Percentiles rank a stretch among this genome's conserved stretches.
phyloP scores from a whole-genome alignment of 2,113 vertebrate genomes.

The Protomyctophum bolini region DNA sequence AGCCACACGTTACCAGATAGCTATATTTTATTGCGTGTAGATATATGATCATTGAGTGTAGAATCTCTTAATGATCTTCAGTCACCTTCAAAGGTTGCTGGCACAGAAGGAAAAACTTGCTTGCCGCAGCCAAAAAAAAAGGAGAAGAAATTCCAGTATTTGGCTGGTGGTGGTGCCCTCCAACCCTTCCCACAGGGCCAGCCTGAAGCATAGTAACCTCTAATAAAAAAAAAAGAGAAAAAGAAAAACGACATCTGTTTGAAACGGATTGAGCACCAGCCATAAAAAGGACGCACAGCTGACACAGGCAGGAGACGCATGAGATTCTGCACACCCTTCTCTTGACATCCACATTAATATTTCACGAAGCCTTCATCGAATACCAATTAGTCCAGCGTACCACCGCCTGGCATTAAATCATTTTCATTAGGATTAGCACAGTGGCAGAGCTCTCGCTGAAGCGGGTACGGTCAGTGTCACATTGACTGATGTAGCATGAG shows the following conservation, averaged over 20 bases:
- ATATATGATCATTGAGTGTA: background rate
- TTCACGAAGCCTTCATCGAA: constrained; percentile 53
- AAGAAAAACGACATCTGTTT: constrained; percentile 58
- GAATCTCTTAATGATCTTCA: constrained; percentile 18
- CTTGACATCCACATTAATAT: constrained; percentile 60
- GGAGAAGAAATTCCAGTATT: constrained; percentile 24
- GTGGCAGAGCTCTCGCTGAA: constrained; percentile 40
- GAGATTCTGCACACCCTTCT: constrained; percentile 42
- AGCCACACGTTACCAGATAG: constrained; percentile 12
- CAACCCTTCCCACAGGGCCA: constrained; percentile 29
- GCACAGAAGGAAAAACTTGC: constrained; percentile 22
- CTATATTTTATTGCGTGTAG: constrained; percentile 4
- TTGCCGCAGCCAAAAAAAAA: constrained; percentile 34
- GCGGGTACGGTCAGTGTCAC: constrained; percentile 44
- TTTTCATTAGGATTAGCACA: constrained; percentile 33
- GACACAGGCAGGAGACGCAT: constrained; percentile 33
- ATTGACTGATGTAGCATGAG: constrained; percentile 60
- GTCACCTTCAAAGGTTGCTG: constrained; percentile 41
- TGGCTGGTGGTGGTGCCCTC: constrained; percentile 25
- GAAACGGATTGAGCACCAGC: constrained; percentile 61
- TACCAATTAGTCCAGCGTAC: constrained; percentile 41
- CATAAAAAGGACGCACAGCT: constrained; percentile 56
- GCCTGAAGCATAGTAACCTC: constrained; percentile 47
- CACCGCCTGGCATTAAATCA: constrained; percentile 34
- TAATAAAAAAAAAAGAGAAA: constrained; percentile 23